Percentiles rank a stretch among this genome's conserved stretches.
Conservation (phyloP, 2,797 vertebrate species). For the Ciconia nigra region DNA sequence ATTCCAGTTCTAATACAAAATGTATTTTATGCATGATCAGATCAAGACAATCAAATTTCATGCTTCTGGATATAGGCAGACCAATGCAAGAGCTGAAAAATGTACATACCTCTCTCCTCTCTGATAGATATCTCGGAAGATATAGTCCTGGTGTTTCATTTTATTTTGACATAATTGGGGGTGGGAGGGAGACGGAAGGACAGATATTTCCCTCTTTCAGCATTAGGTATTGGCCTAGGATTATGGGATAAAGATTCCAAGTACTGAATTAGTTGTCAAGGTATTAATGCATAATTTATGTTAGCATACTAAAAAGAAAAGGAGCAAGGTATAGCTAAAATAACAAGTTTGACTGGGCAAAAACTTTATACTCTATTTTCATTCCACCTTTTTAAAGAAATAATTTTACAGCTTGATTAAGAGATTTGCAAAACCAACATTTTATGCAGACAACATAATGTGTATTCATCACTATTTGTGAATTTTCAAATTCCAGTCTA, state of each 20-base stretch:
- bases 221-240: background rate
- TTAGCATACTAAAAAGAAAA: background rate
- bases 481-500: background rate
- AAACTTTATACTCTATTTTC: background rate
- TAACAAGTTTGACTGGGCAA: background rate
- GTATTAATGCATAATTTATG: background rate
- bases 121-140: background rate
- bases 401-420: background rate
- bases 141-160: background rate
- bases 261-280: background rate
- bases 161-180: background rate
- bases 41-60: background rate
- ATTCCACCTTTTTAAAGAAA: background rate
- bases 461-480: background rate
- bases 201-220: background rate
- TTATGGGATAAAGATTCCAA: background rate
- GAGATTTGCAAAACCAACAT: background rate
- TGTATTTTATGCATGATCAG: background rate
- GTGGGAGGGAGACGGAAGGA: accelerated
- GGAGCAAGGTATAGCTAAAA: background rate
- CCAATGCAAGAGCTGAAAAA: background rate
- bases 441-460: background rate
- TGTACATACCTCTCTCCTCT: background rate
- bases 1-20: background rate
- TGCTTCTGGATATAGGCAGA: background rate